A percentile compares a stretch with the other conserved stretches of the same genome.
Conservation (phyloP, 2,113 vertebrate species). For the Accipiter cooperii region DNA sequence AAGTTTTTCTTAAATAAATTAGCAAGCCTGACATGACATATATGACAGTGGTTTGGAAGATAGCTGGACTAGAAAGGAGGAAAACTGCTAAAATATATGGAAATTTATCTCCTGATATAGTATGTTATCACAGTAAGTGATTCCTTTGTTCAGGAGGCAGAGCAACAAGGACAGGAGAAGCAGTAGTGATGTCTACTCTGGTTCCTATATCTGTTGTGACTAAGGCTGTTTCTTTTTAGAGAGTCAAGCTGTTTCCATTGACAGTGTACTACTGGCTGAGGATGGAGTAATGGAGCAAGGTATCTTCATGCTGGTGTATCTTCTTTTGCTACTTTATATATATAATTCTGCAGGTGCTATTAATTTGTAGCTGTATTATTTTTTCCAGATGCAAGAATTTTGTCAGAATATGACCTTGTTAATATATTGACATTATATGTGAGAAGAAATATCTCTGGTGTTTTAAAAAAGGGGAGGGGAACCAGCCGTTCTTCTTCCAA, state of each 20-base stretch:
- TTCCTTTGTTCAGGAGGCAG: neutral
- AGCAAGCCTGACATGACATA: neutral
- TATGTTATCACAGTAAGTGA: neutral
- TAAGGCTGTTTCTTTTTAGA: neutral
- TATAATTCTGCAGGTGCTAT: neutral
- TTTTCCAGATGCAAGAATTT: neutral
- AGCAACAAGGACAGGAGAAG: neutral
- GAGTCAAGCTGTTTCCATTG: neutral
- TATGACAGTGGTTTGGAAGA: neutral
- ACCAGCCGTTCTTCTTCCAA: neutral
- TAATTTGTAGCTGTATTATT: neutral
- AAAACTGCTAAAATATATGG: neutral
- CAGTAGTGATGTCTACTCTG: rapidly evolving
- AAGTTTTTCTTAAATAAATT: neutral
- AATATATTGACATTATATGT: neutral
- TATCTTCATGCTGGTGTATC: neutral
- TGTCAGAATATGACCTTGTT: neutral
- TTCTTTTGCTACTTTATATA: neutral
- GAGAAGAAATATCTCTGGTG: neutral
- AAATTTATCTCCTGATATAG: neutral
- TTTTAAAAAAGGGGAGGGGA: neutral
- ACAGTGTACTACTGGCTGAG: neutral
- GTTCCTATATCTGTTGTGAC: neutral
- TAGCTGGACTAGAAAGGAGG: neutral
- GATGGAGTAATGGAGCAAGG: neutral